A percentile compares a stretch with the other conserved stretches of the same genome.
Evolutionary conservation across 2,888 invertebrate genomes (phyloP).

Genomic region (Scaeva pyrastri): DNA sequence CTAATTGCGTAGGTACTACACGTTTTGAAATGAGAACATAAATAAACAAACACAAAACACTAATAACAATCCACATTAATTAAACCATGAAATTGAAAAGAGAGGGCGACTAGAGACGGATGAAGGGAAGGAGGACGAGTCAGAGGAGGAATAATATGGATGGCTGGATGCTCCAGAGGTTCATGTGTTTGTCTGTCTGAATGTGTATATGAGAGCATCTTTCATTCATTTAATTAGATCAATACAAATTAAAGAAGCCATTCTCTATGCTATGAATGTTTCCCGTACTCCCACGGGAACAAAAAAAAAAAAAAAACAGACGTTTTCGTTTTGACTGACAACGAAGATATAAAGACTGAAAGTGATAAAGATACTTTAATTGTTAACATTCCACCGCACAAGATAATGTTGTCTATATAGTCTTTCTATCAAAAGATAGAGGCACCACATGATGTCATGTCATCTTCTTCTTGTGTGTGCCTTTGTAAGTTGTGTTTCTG

Average conservation of each 20-base stretch:
- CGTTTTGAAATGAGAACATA: constrained; percentile 15
- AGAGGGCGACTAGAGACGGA: too few species aligned
- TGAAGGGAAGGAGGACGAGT: too few species aligned
- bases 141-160: neutral
- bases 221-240: constrained; percentile 20
- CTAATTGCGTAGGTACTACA: neutral
- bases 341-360: neutral
- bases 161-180: too few species aligned
- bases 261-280: neutral
- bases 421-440: neutral
- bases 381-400: constrained; percentile 9
- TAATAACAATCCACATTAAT: constrained; percentile 26
- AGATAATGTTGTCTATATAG: constrained; percentile 7
- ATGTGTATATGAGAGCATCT: neutral
- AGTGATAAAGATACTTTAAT: constrained; percentile 37
- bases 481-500: too few species aligned
- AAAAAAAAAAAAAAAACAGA: constrained; percentile 20
- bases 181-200: neutral
- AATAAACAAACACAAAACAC: constrained; percentile 23
- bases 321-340: neutral
- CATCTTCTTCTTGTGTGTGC: neutral
- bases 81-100: neutral
- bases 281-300: constrained; percentile 46
- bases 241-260: constrained; percentile 18
- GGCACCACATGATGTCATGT: neutral